Percentiles rank a stretch among this genome's conserved stretches.
Evolutionary conservation across 2,113 vertebrate species (phyloP).

Genomic region (Aramus guarauna): DNA sequence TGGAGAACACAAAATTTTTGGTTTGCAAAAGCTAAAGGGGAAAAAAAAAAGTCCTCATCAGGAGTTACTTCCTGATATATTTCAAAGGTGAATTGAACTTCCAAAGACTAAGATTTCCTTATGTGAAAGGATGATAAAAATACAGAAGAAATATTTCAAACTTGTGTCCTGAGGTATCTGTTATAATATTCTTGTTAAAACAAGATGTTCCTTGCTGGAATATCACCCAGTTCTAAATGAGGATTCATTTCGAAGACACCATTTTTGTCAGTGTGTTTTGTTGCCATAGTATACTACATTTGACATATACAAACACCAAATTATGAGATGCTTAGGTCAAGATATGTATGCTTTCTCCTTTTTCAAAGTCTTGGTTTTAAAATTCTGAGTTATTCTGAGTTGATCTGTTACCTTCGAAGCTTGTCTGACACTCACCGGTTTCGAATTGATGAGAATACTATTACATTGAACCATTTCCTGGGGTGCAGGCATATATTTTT

Average conservation of each 20-base stretch:
- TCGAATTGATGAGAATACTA: constrained; percentile 57
- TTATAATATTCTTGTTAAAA: neutral
- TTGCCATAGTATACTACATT: neutral
- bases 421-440: constrained; percentile 53
- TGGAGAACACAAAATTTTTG: neutral
- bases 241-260: neutral
- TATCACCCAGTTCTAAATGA: neutral
- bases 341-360: neutral
- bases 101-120: neutral
- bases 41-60: neutral
- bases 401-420: constrained; percentile 50
- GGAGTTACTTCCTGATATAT: neutral
- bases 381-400: constrained; percentile 40
- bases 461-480: constrained; percentile 44
- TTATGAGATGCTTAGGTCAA: constrained; percentile 26
- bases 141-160: neutral
- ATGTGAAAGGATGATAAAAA: neutral
- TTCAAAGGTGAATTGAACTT: neutral
- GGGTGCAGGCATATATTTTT: constrained; percentile 44
- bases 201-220: neutral
- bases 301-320: constrained; percentile 19
- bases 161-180: neutral
- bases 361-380: constrained; percentile 40
- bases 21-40: neutral
- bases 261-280: constrained; percentile 20